phyloP scores from a whole-genome alignment of 2,797 vertebrate species.

The Buceros bicornis region DNA sequence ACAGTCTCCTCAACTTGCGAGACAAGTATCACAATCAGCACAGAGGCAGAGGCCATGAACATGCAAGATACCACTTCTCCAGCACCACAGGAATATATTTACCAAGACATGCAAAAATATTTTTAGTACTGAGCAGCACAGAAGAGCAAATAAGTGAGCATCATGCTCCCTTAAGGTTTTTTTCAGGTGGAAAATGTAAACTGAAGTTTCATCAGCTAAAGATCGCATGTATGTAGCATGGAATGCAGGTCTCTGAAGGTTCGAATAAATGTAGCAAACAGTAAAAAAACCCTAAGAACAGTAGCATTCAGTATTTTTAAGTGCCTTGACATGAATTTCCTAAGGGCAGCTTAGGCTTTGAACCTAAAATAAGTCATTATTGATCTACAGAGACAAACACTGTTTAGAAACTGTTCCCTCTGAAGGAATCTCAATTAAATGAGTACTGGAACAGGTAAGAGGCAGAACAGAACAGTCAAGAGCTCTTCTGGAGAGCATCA shows the following conservation, averaged over 20 bases:
- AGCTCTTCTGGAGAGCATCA: background rate
- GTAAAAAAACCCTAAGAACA: background rate
- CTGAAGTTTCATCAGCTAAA: background rate
- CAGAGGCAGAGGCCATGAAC: background rate
- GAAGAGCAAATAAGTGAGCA: background rate
- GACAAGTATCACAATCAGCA: background rate
- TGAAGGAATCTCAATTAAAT: background rate
- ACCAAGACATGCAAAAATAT: background rate
- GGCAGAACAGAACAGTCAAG: background rate
- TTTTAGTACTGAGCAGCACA: background rate
- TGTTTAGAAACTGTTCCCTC: background rate
- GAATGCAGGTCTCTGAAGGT: background rate
- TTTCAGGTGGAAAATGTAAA: background rate
- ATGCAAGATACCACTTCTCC: background rate
- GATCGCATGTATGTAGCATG: background rate
- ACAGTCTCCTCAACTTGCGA: background rate
- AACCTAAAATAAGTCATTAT: background rate
- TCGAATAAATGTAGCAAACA: background rate
- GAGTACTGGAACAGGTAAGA: background rate
- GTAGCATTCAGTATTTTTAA: background rate
- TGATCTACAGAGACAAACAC: background rate
- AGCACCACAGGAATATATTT: background rate
- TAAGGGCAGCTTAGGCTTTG: background rate
- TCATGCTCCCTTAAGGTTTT: background rate
- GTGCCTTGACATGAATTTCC: background rate